These are phyloP conservation scores for Eupeodes luniger DNA, from an alignment of 2,888 invertebrate genomes.

Conservation along the genomic window DNA sequence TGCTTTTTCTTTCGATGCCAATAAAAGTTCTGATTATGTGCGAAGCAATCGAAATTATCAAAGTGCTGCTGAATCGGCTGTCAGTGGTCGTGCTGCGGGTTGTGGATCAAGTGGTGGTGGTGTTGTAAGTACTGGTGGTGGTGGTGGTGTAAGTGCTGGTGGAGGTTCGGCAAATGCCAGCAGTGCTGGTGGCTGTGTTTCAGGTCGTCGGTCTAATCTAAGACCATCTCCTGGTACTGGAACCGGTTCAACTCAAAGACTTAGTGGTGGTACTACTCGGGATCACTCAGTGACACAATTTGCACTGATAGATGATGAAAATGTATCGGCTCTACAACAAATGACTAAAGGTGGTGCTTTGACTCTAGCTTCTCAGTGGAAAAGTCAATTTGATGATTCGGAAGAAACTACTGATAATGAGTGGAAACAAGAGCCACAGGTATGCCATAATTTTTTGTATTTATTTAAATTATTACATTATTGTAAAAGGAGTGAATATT, in stretches of 20 bases:
- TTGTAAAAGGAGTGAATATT: slow-evolving; percentile 26
- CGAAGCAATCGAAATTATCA: slow-evolving; percentile 68
- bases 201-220: slow-evolving; percentile 82
- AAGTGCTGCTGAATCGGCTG: slow-evolving; percentile 51
- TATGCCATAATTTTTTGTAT: slow-evolving; percentile 66
- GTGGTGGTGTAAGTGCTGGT: slow-evolving; percentile 48
- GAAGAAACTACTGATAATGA: slow-evolving; percentile 97
- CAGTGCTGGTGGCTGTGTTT: slow-evolving; percentile 72
- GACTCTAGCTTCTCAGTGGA: slow-evolving; percentile 97
- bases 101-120: slow-evolving; percentile 59
- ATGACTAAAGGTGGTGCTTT: slow-evolving; percentile 95
- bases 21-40: slow-evolving; percentile 55
- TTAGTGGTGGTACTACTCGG: slow-evolving; percentile 85
- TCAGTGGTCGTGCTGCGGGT: slow-evolving; percentile 38
- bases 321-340: slow-evolving; percentile 94
- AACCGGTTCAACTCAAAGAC: slow-evolving; percentile 78
- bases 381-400: slow-evolving; percentile 97
- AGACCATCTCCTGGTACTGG: slow-evolving; percentile 79
- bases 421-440: slow-evolving; percentile 92
- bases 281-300: slow-evolving; percentile 95
- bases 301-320: slow-evolving; percentile 96
- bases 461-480: not conserved
- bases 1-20: slow-evolving; percentile 79
- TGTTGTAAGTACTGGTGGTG: slow-evolving; percentile 56
- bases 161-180: slow-evolving; percentile 65